phyloP scores from a whole-genome alignment of 1,140 invertebrate species.

The Hestina assimilis region DNA sequence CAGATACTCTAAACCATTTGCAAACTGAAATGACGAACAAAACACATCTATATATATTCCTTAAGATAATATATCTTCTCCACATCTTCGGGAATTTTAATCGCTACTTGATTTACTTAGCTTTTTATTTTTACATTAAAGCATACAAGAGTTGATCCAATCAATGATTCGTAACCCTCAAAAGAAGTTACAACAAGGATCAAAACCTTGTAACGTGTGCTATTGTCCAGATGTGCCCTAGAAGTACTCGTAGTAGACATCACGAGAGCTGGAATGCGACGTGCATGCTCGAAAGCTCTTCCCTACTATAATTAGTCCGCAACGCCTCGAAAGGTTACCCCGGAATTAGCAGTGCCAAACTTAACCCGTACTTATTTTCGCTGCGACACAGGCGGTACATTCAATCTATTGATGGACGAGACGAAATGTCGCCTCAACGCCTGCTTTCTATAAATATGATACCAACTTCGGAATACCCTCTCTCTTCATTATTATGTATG shows the following conservation, averaged over 20 bases:
- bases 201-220: background rate
- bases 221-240: constrained; percentile 35
- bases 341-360: constrained; percentile 64
- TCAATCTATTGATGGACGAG: background rate
- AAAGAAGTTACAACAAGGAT: background rate
- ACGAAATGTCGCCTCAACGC: constrained; percentile 6
- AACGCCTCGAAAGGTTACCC: constrained; percentile 60
- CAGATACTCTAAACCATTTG: too few relatives aligned
- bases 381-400: constrained; percentile 11
- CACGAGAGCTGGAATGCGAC: constrained; percentile 27
- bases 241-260: constrained; percentile 20
- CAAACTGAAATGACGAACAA: too few relatives aligned
- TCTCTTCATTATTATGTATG: too few relatives aligned
- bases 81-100: too few relatives aligned
- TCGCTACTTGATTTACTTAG: too few relatives aligned
- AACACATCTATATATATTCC: too few relatives aligned
- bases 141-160: background rate
- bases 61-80: too few relatives aligned
- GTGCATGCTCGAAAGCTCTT: constrained; percentile 41
- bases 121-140: too few relatives aligned
- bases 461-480: too few relatives aligned
- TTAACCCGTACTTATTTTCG: constrained; percentile 66
- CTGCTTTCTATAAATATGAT: background rate
- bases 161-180: background rate
- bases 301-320: constrained; percentile 48